Evolutionary conservation across 2,113 vertebrate species (phyloP).

Genomic region (Crocuta crocuta): DNA sequence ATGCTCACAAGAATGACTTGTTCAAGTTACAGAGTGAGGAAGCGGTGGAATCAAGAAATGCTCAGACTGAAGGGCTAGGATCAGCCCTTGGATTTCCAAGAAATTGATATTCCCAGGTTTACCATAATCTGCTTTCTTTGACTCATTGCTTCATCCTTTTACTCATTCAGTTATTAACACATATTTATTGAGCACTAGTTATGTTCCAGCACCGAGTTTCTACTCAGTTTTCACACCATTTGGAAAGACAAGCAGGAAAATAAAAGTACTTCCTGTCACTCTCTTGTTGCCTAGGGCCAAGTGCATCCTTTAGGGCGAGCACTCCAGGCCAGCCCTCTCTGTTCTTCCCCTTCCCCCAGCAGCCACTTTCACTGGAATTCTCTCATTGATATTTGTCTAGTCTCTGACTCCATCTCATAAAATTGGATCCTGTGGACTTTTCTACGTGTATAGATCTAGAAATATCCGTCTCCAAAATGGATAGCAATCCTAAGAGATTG

Average conservation of each 20-base stretch:
- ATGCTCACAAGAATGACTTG: neutral
- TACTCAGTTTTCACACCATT: neutral
- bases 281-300: neutral
- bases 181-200: neutral
- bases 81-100: neutral
- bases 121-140: neutral
- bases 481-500: neutral
- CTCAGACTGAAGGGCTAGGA: neutral
- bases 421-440: neutral
- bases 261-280: fast-evolving
- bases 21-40: neutral
- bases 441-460: neutral
- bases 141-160: neutral
- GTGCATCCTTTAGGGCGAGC: fast-evolving
- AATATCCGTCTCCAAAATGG: neutral
- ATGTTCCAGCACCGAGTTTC: neutral
- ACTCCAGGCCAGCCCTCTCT: neutral
- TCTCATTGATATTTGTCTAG: neutral
- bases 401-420: neutral
- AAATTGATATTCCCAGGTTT: neutral
- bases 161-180: neutral
- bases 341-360: no score
- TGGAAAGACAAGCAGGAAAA: neutral
- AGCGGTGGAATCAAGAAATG: neutral
- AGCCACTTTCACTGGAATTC: neutral